Percentiles rank a stretch among this genome's conserved stretches.
Conservation (phyloP, 1,140 invertebrate genomes). For the Sesamia nonagrioides region DNA sequence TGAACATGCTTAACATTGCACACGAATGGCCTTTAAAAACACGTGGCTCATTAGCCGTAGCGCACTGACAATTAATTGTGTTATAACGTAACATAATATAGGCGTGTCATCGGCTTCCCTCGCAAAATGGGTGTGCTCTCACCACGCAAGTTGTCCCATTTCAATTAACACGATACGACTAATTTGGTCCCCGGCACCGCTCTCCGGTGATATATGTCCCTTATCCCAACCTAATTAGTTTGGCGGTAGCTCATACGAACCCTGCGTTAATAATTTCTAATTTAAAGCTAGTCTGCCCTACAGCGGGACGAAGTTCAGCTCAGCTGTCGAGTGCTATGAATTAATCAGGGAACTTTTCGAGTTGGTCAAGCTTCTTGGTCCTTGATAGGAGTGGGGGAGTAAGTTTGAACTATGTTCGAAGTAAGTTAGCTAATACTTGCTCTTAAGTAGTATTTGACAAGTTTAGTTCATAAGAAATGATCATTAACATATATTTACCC, state of each 20-base stretch:
- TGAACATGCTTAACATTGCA: constrained; percentile 44
- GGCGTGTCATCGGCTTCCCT: constrained; percentile 47
- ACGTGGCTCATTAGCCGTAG: constrained; percentile 49
- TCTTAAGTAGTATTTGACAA: constrained; percentile 39
- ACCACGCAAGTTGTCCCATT: constrained; percentile 52
- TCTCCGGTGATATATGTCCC: constrained; percentile 52
- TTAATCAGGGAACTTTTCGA: constrained; percentile 43
- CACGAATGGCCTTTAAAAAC: constrained; percentile 49
- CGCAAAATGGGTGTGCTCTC: constrained; percentile 37
- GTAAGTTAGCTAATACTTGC: constrained; percentile 41
- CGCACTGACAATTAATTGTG: constrained; percentile 49
- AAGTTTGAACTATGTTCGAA: constrained; percentile 24
- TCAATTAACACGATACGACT: constrained; percentile 57
- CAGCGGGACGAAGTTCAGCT: constrained; percentile 13
- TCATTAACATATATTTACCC: constrained; percentile 32
- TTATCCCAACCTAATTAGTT: constrained; percentile 57
- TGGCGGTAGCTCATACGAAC: constrained; percentile 50
- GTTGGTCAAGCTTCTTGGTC: constrained; percentile 34
- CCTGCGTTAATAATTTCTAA: constrained; percentile 52
- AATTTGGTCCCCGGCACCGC: constrained; percentile 51
- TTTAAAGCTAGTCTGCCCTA: constrained; percentile 44
- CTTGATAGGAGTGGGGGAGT: constrained; percentile 9
- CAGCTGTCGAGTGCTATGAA: constrained; percentile 29
- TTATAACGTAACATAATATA: constrained; percentile 49
- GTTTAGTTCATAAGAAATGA: constrained; percentile 35